These are phyloP conservation scores for Saguinus imperator DNA, from an alignment of 2,113 vertebrate genomes.

Conservation along the genomic window DNA sequence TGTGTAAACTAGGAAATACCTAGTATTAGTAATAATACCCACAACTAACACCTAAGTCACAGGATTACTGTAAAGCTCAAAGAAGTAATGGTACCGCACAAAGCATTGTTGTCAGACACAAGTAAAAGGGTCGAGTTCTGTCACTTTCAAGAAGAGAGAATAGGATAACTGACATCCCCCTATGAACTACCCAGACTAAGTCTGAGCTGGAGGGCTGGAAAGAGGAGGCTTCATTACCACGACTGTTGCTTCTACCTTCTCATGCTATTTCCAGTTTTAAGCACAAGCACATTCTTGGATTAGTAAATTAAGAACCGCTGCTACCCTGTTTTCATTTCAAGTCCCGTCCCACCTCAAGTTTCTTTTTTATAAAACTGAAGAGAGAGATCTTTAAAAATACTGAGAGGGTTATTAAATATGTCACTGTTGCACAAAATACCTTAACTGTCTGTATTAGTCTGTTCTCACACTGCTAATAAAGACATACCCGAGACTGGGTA, in stretches of 20 bases:
- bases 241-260: background rate
- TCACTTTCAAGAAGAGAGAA: background rate
- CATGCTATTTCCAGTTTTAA: background rate
- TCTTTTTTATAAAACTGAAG: conserved; percentile 40
- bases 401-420: background rate
- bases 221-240: background rate
- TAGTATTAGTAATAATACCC: background rate
- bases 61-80: background rate
- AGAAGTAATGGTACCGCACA: background rate
- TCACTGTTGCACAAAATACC: background rate
- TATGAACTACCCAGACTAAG: background rate
- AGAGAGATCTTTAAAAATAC: background rate
- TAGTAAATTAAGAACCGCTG: background rate
- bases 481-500: too few species aligned
- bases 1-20: background rate
- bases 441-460: background rate
- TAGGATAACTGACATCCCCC: background rate
- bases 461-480: too few species aligned
- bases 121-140: background rate
- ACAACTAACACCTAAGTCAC: background rate
- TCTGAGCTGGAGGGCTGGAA: background rate
- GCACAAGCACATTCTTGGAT: background rate
- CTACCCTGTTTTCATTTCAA: background rate
- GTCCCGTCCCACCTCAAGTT: background rate
- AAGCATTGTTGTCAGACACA: background rate